These are phyloP conservation scores for Sitta europaea DNA, from an alignment of 2,113 vertebrate genomes.

Conservation along the genomic window DNA sequence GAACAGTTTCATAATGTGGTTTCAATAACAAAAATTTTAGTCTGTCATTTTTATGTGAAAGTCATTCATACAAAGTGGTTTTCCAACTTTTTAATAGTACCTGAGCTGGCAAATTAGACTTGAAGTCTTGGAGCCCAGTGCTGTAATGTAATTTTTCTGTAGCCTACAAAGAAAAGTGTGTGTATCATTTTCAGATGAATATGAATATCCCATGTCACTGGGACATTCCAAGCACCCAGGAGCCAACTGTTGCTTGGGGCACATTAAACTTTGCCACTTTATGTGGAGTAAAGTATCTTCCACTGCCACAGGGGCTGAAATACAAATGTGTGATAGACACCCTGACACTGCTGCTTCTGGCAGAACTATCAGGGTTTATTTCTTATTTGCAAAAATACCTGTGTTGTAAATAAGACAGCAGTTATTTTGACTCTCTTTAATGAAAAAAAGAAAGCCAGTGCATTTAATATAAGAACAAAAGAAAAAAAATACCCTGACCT, in stretches of 20 bases:
- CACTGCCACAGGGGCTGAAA: neutral
- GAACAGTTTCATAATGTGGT: neutral
- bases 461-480: neutral
- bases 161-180: neutral
- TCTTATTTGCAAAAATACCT: neutral
- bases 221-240: neutral
- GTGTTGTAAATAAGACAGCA: neutral
- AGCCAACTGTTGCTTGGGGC: neutral
- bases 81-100: neutral
- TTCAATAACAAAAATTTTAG: neutral
- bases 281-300: neutral
- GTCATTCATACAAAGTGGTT: neutral
- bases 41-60: neutral
- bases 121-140: neutral
- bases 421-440: neutral
- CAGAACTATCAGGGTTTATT: neutral
- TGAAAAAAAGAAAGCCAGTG: neutral
- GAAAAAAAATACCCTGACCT: neutral
- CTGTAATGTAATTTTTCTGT: neutral
- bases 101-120: neutral
- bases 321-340: neutral
- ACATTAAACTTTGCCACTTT: neutral
- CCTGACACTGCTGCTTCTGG: neutral
- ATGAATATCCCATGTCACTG: accelerated
- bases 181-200: neutral